Percentiles rank a stretch among this genome's conserved stretches.
phyloP scores from a whole-genome alignment of 2,797 vertebrate species.

The Australoheros facetus region DNA sequence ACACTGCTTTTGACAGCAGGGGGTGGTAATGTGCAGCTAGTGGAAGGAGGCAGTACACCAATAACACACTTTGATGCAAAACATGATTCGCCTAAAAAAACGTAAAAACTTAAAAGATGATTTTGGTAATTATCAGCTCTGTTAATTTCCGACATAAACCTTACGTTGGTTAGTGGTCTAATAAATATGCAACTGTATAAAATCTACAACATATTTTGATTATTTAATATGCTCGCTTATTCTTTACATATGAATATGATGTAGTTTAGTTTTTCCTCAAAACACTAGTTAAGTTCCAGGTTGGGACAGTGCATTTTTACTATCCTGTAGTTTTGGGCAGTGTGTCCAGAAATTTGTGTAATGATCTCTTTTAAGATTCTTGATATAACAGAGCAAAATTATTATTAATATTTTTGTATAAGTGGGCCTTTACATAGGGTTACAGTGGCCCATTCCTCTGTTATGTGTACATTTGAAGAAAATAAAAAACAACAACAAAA shows the following conservation, averaged over 20 bases:
- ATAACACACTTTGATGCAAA: not conserved
- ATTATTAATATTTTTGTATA: not conserved
- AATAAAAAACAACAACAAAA: not conserved
- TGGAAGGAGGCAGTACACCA: not conserved
- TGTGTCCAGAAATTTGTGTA: not conserved
- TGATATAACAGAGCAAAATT: fast-evolving
- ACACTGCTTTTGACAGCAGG: not conserved
- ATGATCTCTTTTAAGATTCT: not conserved
- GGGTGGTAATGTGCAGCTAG: not conserved
- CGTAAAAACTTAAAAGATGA: not conserved
- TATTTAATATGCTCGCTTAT: too few species aligned
- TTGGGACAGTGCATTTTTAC: not conserved
- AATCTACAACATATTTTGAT: not conserved
- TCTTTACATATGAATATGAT: not conserved
- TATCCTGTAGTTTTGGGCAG: not conserved
- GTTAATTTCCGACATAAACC: not conserved
- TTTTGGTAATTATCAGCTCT: not conserved
- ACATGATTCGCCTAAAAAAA: not conserved
- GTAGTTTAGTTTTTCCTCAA: not conserved
- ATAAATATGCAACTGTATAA: fast-evolving
- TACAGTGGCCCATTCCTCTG: not conserved
- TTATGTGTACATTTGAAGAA: not conserved
- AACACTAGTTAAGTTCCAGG: not conserved
- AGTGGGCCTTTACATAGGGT: not conserved
- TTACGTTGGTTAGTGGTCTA: not conserved